Evolutionary conservation across 37 sponge, comb jelly and placozoan genomes (phyloP).

Genomic region (Halichondria panicea): DNA sequence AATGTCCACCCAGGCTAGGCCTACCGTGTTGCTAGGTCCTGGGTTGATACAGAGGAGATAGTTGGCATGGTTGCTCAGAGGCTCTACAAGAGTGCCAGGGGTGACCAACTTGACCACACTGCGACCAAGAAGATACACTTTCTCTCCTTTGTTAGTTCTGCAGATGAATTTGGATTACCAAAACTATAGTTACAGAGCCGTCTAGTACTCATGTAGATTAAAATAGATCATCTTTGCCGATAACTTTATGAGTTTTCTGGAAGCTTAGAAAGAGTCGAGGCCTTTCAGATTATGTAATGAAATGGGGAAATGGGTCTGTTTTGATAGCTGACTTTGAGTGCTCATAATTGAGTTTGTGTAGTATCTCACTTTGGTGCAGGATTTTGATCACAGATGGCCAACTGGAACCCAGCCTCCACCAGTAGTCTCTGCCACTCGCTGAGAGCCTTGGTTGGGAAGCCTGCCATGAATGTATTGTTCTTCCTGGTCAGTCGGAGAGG

Average conservation of each 20-base stretch:
- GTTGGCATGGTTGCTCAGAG: slow-evolving; percentile 62
- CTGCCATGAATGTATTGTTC: slow-evolving; percentile 57
- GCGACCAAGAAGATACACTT: slow-evolving; percentile 30
- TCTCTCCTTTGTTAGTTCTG: not conserved
- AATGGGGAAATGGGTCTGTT: not conserved
- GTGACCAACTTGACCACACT: slow-evolving; percentile 78
- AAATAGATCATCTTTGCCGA: too few relatives aligned
- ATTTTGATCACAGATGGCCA: slow-evolving; percentile 84
- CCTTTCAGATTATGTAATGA: not conserved
- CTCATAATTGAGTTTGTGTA: too few relatives aligned
- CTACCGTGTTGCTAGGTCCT: slow-evolving; percentile 56
- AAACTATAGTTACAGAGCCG: not conserved
- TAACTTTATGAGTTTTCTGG: not conserved
- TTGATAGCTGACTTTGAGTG: too few relatives aligned
- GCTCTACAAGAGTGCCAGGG: slow-evolving; percentile 85
- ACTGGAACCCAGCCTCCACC: slow-evolving; percentile 78
- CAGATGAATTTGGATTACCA: not conserved
- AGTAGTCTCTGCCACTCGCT: slow-evolving; percentile 74
- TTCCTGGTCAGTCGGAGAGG: slow-evolving; percentile 58
- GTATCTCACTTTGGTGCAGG: not conserved
- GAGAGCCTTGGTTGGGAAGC: slow-evolving; percentile 75
- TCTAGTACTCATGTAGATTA: not conserved
- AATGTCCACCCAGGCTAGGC: slow-evolving; percentile 84
- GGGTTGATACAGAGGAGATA: slow-evolving; percentile 69
- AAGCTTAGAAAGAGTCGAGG: not conserved